Base-by-base conservation (phyloP, 92 coral and sea anemone species). In the Muricea muricata region DNA sequence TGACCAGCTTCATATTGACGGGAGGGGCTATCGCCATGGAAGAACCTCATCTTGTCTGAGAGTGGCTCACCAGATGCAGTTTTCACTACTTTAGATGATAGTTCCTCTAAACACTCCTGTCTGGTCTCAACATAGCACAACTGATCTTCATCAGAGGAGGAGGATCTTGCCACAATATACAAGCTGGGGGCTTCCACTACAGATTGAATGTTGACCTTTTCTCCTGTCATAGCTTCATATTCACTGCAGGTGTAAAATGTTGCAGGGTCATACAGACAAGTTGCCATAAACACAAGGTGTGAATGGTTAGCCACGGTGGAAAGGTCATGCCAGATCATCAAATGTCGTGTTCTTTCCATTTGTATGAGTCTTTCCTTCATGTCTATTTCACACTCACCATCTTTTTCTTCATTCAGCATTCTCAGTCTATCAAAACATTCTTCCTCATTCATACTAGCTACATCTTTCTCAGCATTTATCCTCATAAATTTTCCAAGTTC, bases 221-320 rank as follows among this genome's bases (percentile, higher is more conserved):
- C 47, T 29, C 90, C 90, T 4, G 80, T 26, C 21, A 39, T 67
- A 14, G 45, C 57, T 21, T 26, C 14, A 18, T 42, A 50, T 40
- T 85, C 88, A 55, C 68, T 78, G 39, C 55, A 30, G 37, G 84
- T 87, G 6, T 68, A 37, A 60, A 61, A 80, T 28, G 79, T 12
- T 12, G 86, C 87, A 29, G 87, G 86, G 73, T 86, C 90, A 86
- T 86, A 86, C 4, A 80, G 5, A 65, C 73, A 45, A 24, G 77
- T 32, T 1, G 81, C 90, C 86, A 82, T 81, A 58, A 87, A 81
- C 2, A 87, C 79, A 37, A 87, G 57, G 84, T 87, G 84, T 18
- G 82, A 85, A 87, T 84, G 87, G 60, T 87, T 87, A 18, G 87
- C 91, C 6, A 87, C 88, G 12, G 87, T 87, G 33, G 87, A 87